Evolutionary conservation across 2,113 vertebrate species (phyloP).

Genomic region (Hiodon alosoides): DNA sequence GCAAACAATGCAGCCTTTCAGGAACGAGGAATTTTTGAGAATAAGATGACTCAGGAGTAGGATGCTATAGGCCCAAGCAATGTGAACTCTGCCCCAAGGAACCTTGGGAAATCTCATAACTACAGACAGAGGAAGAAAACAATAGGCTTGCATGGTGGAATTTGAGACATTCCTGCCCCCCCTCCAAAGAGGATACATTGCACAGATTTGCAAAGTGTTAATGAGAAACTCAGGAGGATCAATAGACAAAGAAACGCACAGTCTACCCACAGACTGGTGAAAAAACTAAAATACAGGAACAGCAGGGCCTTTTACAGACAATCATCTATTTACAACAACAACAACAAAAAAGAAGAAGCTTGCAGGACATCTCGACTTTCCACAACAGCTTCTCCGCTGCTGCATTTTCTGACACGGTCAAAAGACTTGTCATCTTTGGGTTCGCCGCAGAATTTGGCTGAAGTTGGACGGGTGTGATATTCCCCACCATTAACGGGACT

Average conservation of each 20-base stretch:
- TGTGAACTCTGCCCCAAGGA: constrained; percentile 73
- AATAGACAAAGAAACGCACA: constrained; percentile 33
- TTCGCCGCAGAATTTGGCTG: constrained; percentile 31
- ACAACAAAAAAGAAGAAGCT: constrained; percentile 11
- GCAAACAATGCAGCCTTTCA: constrained; percentile 51
- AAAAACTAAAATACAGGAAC: constrained; percentile 26
- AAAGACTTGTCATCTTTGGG: constrained; percentile 7
- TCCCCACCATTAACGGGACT: constrained; percentile 6
- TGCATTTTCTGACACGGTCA: constrained; percentile 20
- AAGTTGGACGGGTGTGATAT: constrained; percentile 19
- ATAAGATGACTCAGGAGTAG: constrained; percentile 65
- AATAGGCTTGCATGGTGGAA: constrained; percentile 69
- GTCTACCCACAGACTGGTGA: constrained; percentile 30
- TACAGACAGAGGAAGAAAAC: constrained; percentile 62
- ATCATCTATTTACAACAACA: constrained; percentile 23
- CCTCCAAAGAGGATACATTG: constrained; percentile 28
- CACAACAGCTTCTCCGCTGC: constrained; percentile 28
- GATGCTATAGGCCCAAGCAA: constrained; percentile 69
- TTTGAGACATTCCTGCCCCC: constrained; percentile 68
- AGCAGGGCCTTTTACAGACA: constrained; percentile 28
- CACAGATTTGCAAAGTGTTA: constrained; percentile 37
- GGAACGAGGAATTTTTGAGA: constrained; percentile 55
- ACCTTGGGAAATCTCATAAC: constrained; percentile 83
- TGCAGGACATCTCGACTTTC: constrained; percentile 23
- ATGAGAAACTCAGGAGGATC: constrained; percentile 33